These are phyloP conservation scores for Antennarius striatus DNA, from an alignment of 2,113 vertebrate genomes.

Conservation along the genomic window DNA sequence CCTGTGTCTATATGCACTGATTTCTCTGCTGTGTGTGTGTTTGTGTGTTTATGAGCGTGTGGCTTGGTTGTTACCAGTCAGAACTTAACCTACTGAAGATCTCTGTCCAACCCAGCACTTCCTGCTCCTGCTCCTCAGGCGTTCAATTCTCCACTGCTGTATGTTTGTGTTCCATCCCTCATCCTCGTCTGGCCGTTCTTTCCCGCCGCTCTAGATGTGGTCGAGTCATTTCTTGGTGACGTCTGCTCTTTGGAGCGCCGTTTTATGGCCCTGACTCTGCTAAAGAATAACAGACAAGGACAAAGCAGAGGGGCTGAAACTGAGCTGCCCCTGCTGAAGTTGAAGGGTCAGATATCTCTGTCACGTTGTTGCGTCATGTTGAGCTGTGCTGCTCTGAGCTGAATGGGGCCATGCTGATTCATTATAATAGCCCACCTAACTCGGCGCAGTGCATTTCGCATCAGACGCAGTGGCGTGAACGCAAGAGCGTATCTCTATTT, in stretches of 20 bases:
- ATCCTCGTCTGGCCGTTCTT: constrained; percentile 27
- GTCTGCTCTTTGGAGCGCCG: constrained; percentile 55
- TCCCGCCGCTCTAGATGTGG: constrained; percentile 35
- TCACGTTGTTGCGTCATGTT: constrained; percentile 17
- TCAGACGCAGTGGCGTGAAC: constrained; percentile 17
- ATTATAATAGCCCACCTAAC: constrained; percentile 4
- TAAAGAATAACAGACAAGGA: constrained; percentile 20
- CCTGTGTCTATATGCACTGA: constrained; percentile 81
- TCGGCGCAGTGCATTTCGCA: constrained; percentile 5
- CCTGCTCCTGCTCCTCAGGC: constrained; percentile 62
- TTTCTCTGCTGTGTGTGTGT: constrained; percentile 60
- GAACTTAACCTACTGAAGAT: constrained; percentile 66
- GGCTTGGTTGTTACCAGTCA: constrained; percentile 63
- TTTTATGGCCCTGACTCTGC: constrained; percentile 47
- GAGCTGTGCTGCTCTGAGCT: constrained; percentile 23
- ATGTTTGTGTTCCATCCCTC: constrained; percentile 25
- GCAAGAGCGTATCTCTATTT: constrained; percentile 15
- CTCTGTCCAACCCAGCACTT: constrained; percentile 68
- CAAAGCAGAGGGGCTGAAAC: neutral
- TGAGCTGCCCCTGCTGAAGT: constrained; percentile 60
- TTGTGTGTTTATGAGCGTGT: constrained; percentile 30
- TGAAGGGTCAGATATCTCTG: constrained; percentile 49
- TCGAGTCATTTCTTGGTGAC: constrained; percentile 62
- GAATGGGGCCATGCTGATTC: constrained; percentile 9
- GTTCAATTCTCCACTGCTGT: constrained; percentile 52